A percentile compares a stretch with the other conserved stretches of the same genome.
phyloP scores from a whole-genome alignment of 2,888 invertebrate species.

The Conistra vaccinii region DNA sequence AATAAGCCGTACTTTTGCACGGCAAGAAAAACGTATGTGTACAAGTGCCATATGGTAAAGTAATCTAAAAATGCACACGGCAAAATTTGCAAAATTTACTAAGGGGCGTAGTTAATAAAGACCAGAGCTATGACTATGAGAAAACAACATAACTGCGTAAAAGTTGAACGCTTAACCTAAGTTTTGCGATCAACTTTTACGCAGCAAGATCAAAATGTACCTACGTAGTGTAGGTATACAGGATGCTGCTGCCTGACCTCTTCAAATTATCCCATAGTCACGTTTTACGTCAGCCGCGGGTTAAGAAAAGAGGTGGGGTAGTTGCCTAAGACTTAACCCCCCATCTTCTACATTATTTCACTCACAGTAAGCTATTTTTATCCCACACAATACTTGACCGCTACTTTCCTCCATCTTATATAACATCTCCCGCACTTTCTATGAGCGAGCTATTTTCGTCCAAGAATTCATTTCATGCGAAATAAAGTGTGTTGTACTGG shows the following conservation, averaged over 20 bases:
- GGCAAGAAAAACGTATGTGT: too few species aligned
- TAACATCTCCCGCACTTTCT: background rate
- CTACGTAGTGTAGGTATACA: too few species aligned
- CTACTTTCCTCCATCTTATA: slow-evolving; percentile 5
- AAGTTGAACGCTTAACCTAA: too few species aligned
- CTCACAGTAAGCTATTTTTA: slow-evolving; percentile 38
- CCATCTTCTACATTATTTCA: slow-evolving; percentile 30
- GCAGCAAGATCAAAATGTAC: too few species aligned
- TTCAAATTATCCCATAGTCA: slow-evolving; percentile 28
- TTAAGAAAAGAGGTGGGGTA: slow-evolving; percentile 7
- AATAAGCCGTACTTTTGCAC: too few species aligned
- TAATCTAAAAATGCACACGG: background rate
- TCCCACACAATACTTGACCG: slow-evolving; percentile 20
- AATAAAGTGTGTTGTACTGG: background rate
- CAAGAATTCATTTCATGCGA: slow-evolving; percentile 4
- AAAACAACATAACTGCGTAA: background rate
- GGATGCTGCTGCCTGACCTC: slow-evolving; percentile 3
- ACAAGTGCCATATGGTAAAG: background rate
- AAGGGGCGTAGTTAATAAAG: background rate
- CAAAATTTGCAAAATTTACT: too few species aligned
- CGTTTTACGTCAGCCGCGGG: slow-evolving; percentile 19
- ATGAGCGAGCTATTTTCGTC: slow-evolving; percentile 30
- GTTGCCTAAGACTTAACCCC: background rate
- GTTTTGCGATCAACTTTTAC: too few species aligned
- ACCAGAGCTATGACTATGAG: background rate